These are phyloP conservation scores for Phylloscopus whistleri DNA, from an alignment of 2,113 vertebrate species.

Conservation along the genomic window DNA sequence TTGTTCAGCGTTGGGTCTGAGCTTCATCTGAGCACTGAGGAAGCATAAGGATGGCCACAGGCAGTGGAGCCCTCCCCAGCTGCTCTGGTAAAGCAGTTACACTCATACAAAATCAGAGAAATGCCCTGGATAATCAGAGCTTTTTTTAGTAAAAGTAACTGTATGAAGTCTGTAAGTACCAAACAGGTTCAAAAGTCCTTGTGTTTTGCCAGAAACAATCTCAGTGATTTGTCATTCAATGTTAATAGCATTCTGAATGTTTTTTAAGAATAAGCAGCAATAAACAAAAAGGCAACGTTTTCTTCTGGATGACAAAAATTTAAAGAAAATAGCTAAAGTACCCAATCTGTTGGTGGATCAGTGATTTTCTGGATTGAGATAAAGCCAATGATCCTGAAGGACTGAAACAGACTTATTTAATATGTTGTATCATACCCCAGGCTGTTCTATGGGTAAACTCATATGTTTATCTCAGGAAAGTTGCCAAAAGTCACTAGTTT, in stretches of 20 bases:
- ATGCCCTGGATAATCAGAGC: neutral
- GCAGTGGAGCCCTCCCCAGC: neutral
- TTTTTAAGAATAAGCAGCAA: neutral
- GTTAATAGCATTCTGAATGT: neutral
- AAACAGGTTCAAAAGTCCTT: neutral
- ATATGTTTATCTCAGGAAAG: neutral
- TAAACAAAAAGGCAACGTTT: neutral
- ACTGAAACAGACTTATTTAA: neutral
- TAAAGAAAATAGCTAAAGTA: neutral
- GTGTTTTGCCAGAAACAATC: neutral
- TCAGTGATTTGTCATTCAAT: neutral
- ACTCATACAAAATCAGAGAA: neutral
- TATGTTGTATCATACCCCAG: neutral
- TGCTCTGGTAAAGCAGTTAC: neutral
- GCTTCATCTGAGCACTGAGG: neutral
- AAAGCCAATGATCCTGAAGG: neutral
- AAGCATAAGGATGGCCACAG: fast-evolving
- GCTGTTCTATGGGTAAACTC: neutral
- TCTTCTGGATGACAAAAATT: neutral
- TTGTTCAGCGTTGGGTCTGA: neutral
- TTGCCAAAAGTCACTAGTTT: neutral
- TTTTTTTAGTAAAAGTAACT: neutral
- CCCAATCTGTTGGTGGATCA: neutral
- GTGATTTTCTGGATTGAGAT: neutral
- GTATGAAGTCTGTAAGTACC: neutral